Evolutionary conservation across 2,113 vertebrate genomes (phyloP), one percentile per base, ranked within the genome.

Genomic region (Corydoras maculifer): DNA sequence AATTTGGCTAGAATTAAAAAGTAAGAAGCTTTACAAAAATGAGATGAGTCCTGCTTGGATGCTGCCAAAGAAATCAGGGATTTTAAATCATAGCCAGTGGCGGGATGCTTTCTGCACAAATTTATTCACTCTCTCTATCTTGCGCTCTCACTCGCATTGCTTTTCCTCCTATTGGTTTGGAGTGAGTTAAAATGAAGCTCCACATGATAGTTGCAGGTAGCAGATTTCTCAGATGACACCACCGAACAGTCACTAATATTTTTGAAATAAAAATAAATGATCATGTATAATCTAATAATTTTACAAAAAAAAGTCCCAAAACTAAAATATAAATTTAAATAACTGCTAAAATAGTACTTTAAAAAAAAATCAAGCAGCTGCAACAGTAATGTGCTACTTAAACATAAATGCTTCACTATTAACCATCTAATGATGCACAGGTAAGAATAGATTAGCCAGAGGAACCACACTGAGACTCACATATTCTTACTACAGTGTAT

Each of bases 31-130:
- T 87, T 87, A 81, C 25, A 78, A 81, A 82, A 77, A 82, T 80
- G 69, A 80, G 58, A 83, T 62, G 69, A 86, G 82, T 84, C 83
- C 86, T 85, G 80, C 82, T 83, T 74, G 75, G 74, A 80, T 80
- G 78, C 82, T 86, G 85, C 81, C 84, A 88, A 82, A 80, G 79
- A 77, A 81, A 77, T 81, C 80, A 65, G 72, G 79, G 83, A 87
- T 86, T 87, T 86, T 87, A 82, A 86, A 88, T 85, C 82, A 81
- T 79, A 83, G 70, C 82, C 82, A 85, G 72, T 87, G 85, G 87
- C 84, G 79, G 83, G 84, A 87, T 86, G 82, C 83, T 86, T 87
- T 83, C 79, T 80, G 77, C 72, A 82, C 85, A 76, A 62, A 83
- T 81, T 79, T 84, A 82, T 82, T 82, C 81, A 50, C 29, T 63